A percentile compares a stretch with the other conserved stretches of the same genome.
Conservation (phyloP, 1,140 invertebrate genomes). For the Megalonaias nervosa region DNA sequence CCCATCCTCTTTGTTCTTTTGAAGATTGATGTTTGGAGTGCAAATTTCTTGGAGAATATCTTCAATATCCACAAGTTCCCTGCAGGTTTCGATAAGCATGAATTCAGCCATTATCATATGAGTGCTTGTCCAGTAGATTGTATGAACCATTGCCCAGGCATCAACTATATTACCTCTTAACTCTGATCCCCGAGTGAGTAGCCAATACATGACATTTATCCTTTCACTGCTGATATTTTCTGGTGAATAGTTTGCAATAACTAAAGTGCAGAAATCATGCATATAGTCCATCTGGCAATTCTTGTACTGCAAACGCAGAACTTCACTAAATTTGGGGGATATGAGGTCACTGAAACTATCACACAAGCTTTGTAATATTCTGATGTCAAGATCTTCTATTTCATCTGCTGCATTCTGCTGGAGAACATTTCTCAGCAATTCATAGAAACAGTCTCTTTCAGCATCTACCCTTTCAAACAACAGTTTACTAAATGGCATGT, state of each 20-base stretch:
- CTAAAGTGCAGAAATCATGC: conserved; percentile 23
- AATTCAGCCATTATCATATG: neutral
- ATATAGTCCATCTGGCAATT: conserved; percentile 12
- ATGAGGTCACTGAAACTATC: conserved; percentile 3
- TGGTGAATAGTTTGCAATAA: neutral
- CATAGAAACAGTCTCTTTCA: conserved; percentile 11
- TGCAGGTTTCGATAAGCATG: neutral
- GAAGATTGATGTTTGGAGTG: no score
- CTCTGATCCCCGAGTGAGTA: neutral
- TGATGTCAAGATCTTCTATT: conserved; percentile 9
- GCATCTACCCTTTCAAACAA: conserved; percentile 9
- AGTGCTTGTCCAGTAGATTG: neutral
- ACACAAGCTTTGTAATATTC: conserved; percentile 6
- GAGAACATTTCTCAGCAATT: neutral
- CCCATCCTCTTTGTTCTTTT: no score
- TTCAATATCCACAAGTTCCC: no score
- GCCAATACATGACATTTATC: neutral
- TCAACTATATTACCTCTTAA: neutral
- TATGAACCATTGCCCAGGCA: conserved; percentile 1
- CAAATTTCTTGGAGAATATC: no score
- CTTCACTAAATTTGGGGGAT: neutral
- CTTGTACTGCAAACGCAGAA: neutral
- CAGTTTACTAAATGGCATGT: conserved; percentile 16
- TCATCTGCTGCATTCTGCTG: neutral
- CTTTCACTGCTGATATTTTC: neutral